A percentile compares a stretch with the other conserved stretches of the same genome.
Conservation (phyloP, 2,113 vertebrate genomes). For the Tretioscincus oriximinensis region DNA sequence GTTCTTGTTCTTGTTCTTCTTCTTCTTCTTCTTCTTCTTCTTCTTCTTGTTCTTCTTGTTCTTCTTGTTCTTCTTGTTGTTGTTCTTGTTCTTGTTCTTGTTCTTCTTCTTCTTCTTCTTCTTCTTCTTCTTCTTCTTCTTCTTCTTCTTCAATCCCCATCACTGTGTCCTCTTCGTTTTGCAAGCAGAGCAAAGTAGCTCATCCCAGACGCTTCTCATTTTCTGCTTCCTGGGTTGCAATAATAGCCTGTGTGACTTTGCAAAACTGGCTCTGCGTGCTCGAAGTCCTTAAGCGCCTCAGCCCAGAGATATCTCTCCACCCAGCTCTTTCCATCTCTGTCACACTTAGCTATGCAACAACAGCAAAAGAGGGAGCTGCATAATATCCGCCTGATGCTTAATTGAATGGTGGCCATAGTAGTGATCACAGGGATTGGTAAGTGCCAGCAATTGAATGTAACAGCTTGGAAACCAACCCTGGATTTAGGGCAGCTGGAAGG, state of each 20-base stretch:
- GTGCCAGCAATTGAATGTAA: background rate
- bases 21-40: too few relatives aligned
- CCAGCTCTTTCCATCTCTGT: too few relatives aligned
- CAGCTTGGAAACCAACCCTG: slow-evolving; percentile 3
- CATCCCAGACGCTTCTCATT: background rate
- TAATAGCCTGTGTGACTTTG: background rate
- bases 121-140: too few relatives aligned
- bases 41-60: too few relatives aligned
- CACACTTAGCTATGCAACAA: background rate
- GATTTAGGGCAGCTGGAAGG: background rate
- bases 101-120: too few relatives aligned
- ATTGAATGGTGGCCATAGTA: background rate
- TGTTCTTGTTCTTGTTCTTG: too few relatives aligned
- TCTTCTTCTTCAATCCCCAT: too few relatives aligned
- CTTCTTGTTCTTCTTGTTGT: too few relatives aligned
- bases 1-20: too few relatives aligned
- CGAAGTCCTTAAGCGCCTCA: background rate
- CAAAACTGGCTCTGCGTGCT: background rate
- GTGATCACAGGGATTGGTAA: background rate
- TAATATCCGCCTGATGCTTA: background rate
- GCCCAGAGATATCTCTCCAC: background rate
- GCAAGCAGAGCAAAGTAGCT: background rate
- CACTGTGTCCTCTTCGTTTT: too few relatives aligned
- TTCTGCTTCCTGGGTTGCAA: background rate
- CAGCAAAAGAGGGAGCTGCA: background rate